A percentile compares a stretch with the other conserved stretches of the same genome.
phyloP scores from a whole-genome alignment of 2,797 vertebrate species.

The Xiphophorus birchmanni region DNA sequence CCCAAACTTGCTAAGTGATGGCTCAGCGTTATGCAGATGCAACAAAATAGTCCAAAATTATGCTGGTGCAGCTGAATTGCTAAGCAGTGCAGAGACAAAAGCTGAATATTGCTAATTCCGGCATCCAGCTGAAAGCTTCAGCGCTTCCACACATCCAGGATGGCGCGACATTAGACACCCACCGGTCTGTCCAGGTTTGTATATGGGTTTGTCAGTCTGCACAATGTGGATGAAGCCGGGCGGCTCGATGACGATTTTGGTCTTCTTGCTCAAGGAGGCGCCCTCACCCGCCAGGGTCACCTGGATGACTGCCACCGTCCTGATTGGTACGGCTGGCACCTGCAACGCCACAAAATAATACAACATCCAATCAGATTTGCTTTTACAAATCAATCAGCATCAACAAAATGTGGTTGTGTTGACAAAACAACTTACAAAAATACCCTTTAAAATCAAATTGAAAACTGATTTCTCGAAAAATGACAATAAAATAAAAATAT shows the following conservation, averaged over 20 bases:
- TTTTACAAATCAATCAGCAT: background rate
- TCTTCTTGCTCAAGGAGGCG: constrained; percentile 59
- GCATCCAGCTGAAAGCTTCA: constrained; percentile 1
- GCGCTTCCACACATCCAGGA: background rate
- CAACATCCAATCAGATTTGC: constrained; percentile 11
- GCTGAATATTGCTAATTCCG: background rate
- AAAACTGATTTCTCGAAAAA: no score
- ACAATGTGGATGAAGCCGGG: constrained; percentile 70
- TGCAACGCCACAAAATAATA: constrained; percentile 47
- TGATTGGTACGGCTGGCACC: constrained; percentile 74
- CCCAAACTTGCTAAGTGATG: constrained; percentile 42
- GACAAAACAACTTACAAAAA: background rate
- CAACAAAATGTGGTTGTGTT: background rate
- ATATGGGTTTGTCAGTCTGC: constrained; percentile 85
- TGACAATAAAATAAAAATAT: no score
- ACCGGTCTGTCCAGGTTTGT: constrained; percentile 86
- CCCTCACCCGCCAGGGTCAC: constrained; percentile 62
- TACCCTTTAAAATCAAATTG: background rate
- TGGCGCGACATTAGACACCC: constrained; percentile 23
- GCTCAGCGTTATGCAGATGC: constrained; percentile 63
- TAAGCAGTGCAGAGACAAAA: constrained; percentile 30
- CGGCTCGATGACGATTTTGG: constrained; percentile 75
- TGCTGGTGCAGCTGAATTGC: constrained; percentile 56
- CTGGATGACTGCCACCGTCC: constrained; percentile 64
- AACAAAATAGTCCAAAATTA: constrained; percentile 36